Evolutionary conservation across 2,797 vertebrate species (phyloP).

Genomic region (Fistularia commersonii): DNA sequence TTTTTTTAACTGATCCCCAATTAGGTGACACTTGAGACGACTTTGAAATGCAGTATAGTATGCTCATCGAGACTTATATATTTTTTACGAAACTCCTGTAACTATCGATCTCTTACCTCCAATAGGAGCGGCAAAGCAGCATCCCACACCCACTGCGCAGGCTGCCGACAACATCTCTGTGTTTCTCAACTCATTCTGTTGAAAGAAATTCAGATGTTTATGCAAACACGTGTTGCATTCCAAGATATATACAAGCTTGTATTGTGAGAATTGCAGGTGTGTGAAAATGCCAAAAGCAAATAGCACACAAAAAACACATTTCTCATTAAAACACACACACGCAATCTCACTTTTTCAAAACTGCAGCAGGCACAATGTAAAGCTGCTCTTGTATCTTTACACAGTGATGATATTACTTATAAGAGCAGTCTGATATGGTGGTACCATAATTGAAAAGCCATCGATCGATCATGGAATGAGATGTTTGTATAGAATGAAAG

Average conservation of each 20-base stretch:
- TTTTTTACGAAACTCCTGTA: neutral
- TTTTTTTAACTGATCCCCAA: no score
- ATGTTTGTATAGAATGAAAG: constrained; percentile 47
- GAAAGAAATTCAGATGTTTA: constrained; percentile 23
- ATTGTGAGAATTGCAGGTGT: neutral
- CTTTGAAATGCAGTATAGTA: no score
- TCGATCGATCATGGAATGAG: constrained; percentile 45
- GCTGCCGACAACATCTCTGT: constrained; percentile 97
- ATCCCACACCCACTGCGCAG: constrained; percentile 95
- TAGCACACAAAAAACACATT: constrained; percentile 11
- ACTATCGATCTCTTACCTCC: constrained; percentile 80
- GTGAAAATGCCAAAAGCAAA: constrained; percentile 11
- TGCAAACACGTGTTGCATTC: constrained; percentile 15
- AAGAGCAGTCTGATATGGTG: constrained; percentile 2
- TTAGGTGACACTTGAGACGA: no score
- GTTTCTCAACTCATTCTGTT: constrained; percentile 93
- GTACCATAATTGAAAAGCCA: constrained; percentile 36
- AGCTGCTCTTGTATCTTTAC: constrained; percentile 9
- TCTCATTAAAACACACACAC: constrained; percentile 17
- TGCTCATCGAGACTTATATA: no score
- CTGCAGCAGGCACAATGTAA: constrained; percentile 17
- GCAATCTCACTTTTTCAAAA: neutral
- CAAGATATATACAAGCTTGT: no score
- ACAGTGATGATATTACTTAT: constrained; percentile 18
- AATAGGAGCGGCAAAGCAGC: constrained; percentile 96